Evolutionary conservation across 1,140 invertebrate genomes (phyloP), one percentile per base, ranked within the genome.

Genomic region (Lepidurus couesii): DNA sequence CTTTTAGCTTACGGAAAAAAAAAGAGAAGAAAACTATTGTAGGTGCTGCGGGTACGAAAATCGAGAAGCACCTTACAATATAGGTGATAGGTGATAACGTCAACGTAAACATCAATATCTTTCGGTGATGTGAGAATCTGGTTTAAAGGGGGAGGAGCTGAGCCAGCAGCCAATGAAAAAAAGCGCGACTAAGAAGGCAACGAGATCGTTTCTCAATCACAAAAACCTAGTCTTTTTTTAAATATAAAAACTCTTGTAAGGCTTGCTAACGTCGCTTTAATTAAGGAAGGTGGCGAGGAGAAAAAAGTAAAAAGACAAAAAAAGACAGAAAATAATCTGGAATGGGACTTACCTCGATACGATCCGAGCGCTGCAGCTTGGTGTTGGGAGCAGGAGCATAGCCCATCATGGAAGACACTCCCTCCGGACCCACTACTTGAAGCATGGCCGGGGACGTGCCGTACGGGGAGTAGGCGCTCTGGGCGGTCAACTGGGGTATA

Each of bases 361-460:
- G 90, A 88, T 97, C 95, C 84, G 94, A 94, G 85, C 95, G 91
- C 80, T 93, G 92, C 89, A 96, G 90, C 89, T 97, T 97, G 88
- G 47, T 75, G 53, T 76, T 34, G 53, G 75, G 79, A n/a, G 76
- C 79, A 53, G 44, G 45, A n/a, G 75, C 96, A 94, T 88, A 93
- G 92, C 86, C 92, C 76, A 92, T 85, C 44, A 90, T 91, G 82
- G 90, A 91, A 81, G 89, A 88, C 82, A 86, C 84, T 75, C 92
- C 93, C 86, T 95, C 93, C 79, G 92, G 92, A 74, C 92, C 91
- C 81, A 92, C 89, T 87, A 95, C 90, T 80, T 92, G 92, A 90
- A 95, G 93, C 86, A 95, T 90, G 82, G 92, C 82, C 93, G 83
- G 92, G 91, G 82, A 92, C 79, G 77, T 13, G 75, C 26, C 44